Evolutionary conservation across 2,797 vertebrate genomes (phyloP), one percentile per base, ranked within the genome.

Genomic region (Poeciliopsis turneri): DNA sequence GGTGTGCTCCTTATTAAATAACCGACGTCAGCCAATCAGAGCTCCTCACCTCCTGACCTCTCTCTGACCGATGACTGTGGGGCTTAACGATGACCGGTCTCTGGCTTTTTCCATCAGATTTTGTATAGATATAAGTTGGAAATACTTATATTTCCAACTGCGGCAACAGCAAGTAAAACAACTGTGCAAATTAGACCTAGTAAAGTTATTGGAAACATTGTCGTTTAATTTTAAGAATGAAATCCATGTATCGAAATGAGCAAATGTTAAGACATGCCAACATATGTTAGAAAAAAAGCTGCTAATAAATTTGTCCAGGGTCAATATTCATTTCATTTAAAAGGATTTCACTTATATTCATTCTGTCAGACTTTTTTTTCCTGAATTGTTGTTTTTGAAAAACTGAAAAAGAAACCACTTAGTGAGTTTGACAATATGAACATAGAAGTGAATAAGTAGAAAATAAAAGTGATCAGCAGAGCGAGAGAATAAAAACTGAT

Each of bases 21-120:
- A 77, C 77, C 76, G 8, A 84, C 70, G 76, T 23, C 43, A 73
- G 77, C 86, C 84, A 86, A 83, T 87, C 69, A 72, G 47, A 75
- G 53, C 0, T 23, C 77, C 12, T 64, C 74, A 1, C 64, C 66
- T 51, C 39, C 57, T 79, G 78, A 86, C 70, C 51, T 79, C 49
- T 36, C 11, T 82, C 79, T 47, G 15, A 0, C 76, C 0, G 10
- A 41, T 41, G 61, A 66, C 82, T 51, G 81, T 36, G 11, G 82
- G 78, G 18, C 13, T 1, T 47, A 76, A 77, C 77, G 47, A 82
- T 83, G 73, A 73, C 0, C 13, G 15, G 0, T 33, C 28, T 5
- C 66, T 0, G 30, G 5, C 59, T 4, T 64, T 66, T 36, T 61
- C 15, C 71, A 33, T 79, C 2, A 1, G 2, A 77, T 68, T 20